A percentile compares a stretch with the other conserved stretches of the same genome.
Conservation (phyloP, 2,113 vertebrate genomes). For the Corythaixoides concolor region DNA sequence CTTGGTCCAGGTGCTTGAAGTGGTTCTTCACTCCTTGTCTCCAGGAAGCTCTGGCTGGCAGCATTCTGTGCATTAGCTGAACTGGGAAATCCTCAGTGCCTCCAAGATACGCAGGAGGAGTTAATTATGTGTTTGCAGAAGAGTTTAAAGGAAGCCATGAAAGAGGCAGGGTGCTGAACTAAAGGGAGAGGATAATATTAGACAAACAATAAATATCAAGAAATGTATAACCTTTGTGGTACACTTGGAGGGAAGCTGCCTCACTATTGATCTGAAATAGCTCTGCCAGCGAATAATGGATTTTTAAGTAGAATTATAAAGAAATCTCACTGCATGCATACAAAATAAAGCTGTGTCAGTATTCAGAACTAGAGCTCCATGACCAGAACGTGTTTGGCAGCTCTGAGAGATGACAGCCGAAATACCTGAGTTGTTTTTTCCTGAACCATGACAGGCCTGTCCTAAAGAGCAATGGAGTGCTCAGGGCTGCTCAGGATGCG, state of each 20-base stretch:
- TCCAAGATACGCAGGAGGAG: neutral
- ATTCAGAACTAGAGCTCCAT: neutral
- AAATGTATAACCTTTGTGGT: neutral
- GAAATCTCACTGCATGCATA: neutral
- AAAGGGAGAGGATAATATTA: neutral
- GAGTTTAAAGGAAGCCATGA: neutral
- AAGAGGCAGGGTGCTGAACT: neutral
- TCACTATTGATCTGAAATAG: neutral
- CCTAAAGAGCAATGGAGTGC: neutral
- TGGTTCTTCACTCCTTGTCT: neutral
- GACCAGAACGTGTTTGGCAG: neutral
- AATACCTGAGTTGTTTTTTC: neutral
- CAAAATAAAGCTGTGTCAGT: neutral
- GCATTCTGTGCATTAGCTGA: neutral
- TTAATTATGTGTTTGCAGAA: neutral
- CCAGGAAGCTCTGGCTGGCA: neutral
- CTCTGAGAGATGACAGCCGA: neutral
- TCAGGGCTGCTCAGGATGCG: neutral
- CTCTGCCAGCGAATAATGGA: neutral
- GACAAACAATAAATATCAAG: neutral
- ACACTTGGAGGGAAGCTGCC: neutral
- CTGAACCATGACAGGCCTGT: fast-evolving
- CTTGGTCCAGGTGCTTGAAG: neutral
- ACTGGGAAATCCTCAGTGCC: neutral
- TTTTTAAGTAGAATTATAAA: neutral